Evolutionary conservation across 2,888 invertebrate genomes (phyloP), one percentile per base, ranked within the genome.

Genomic region (Rotaria magnacalcarata): DNA sequence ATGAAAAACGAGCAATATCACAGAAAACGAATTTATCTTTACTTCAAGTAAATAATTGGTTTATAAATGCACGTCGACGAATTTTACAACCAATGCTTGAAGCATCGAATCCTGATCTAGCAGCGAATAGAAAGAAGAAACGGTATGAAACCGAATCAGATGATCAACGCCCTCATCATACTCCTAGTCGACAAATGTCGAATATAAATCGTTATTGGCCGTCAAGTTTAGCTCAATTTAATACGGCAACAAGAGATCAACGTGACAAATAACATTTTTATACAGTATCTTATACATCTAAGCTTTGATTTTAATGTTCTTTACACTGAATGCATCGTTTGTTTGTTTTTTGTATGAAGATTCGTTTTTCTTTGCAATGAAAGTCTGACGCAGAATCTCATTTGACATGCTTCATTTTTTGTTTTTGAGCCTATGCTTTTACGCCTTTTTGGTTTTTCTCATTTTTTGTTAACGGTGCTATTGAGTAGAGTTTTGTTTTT

Each of bases 11-110:
- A 27, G 52, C 58, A 24, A 85, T 87, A 74, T 85, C 87, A n/a
- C 0, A 19, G 6, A 87, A 85, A 56, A 87, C 87, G 21, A 87
- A 87, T 85, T 34, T 87, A 27, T 85, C 87, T 7, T 34, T 85
- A 74, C 54, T 87, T 16, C 87, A 87, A 85, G 85, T 87, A 5
- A 85, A 87, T 52, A 87, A 87, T 34, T 87, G 87, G 87, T 87
- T 87, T 56, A 87, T 87, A 24, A 87, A 87, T 56, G 87, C 87
- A 43, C 84, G 87, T n/a, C 56, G 87, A n/a, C 85, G 87, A 10
- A 87, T 87, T 58, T 67, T 87, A 47, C 87, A 85, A 52, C 85
- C 87, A 67, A 87, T 87, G 87, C 52, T 86, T 52, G 86, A 86
- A 80, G 56, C 86, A 24, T 85, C 85, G 16, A 85, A 85, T 80